Percentiles rank a stretch among this genome's conserved stretches.
Conservation (phyloP, 2,797 vertebrate species). For the Paguma larvata region DNA sequence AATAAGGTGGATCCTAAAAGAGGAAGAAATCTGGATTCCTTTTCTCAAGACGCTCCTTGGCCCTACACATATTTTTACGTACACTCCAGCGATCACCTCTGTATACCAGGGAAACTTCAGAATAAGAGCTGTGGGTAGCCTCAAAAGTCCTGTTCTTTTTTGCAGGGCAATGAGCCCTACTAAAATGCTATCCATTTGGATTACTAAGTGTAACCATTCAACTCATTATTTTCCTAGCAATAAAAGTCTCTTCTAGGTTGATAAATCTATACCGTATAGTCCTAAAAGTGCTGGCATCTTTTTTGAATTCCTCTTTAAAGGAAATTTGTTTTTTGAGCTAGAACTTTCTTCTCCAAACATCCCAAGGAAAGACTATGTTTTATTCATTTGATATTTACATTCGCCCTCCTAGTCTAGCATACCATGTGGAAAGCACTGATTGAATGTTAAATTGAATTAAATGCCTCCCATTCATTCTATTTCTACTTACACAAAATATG, state of each 20-base stretch:
- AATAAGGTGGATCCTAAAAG: background rate
- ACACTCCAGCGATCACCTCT: background rate
- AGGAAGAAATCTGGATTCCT: background rate
- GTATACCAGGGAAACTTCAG: background rate
- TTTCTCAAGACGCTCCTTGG: background rate
- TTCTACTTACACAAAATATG: conserved; percentile 48
- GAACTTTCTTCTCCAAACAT: conserved; percentile 55
- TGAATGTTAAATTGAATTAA: conserved; percentile 64
- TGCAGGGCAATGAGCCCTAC: background rate
- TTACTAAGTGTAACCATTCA: background rate
- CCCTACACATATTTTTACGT: background rate
- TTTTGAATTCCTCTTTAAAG: background rate
- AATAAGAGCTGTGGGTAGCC: background rate
- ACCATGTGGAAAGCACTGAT: conserved; percentile 53
- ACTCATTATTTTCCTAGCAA: conserved; percentile 16
- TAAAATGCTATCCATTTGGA: background rate
- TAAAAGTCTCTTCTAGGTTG: background rate
- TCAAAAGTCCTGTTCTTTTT: background rate
- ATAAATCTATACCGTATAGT: background rate
- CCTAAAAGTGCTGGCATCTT: background rate
- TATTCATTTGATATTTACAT: conserved; percentile 66
- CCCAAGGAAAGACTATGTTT: conserved; percentile 59
- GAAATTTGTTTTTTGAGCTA: background rate
- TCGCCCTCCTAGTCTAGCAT: conserved; percentile 57
- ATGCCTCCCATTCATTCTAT: conserved; percentile 19